These are phyloP conservation scores for Rhamnusium bicolor DNA, from an alignment of 2,888 invertebrate species.

Conservation along the genomic window DNA sequence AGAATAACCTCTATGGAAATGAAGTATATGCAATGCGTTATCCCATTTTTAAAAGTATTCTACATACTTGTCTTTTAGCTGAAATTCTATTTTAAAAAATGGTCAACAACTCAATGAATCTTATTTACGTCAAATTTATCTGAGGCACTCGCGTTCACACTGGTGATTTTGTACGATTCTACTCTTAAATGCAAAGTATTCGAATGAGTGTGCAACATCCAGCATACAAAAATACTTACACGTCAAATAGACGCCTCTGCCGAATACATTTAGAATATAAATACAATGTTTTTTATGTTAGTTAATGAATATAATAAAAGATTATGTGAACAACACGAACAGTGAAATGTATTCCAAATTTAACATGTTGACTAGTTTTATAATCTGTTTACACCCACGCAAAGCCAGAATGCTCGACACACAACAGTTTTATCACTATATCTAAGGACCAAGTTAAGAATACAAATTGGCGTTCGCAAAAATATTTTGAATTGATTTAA, in stretches of 20 bases:
- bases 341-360: background rate
- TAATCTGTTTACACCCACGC: background rate
- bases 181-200: background rate
- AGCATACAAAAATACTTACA: background rate
- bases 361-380: background rate
- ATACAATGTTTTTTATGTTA: background rate
- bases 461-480: background rate
- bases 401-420: background rate
- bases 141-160: slow-evolving; percentile 4
- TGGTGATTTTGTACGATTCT: background rate
- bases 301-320: background rate
- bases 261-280: background rate
- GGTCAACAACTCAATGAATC: background rate
- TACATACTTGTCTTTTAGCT: too few species aligned
- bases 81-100: background rate
- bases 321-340: background rate
- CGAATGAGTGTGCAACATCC: background rate
- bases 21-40: too few species aligned
- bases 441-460: background rate
- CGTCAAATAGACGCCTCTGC: background rate
- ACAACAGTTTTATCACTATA: background rate
- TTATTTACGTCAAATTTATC: slow-evolving; percentile 9
- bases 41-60: too few species aligned
- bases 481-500: background rate
- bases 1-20: too few species aligned